A percentile compares a stretch with the other conserved stretches of the same genome.
Evolutionary conservation across 2,113 vertebrate species (phyloP).

Genomic region (Polypterus bichir): DNA sequence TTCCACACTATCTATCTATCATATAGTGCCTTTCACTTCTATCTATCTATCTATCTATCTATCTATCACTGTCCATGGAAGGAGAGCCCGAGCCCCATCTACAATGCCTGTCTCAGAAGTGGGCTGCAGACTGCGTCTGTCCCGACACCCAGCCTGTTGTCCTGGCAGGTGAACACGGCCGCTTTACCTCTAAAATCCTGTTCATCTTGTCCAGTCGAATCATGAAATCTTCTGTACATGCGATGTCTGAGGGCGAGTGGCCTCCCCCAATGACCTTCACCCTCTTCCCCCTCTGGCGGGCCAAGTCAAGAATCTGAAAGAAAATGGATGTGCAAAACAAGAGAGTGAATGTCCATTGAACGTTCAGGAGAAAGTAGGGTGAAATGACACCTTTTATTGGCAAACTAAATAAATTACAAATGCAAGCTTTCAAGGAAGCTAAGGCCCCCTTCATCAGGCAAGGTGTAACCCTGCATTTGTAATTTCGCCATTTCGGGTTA

Average conservation of each 20-base stretch:
- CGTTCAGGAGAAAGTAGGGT: too few species aligned
- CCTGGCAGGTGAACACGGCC: too few species aligned
- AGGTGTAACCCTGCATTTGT: too few species aligned
- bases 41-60: too few species aligned
- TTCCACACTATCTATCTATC: too few species aligned
- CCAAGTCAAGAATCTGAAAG: constrained; percentile 45
- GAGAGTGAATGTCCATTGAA: too few species aligned
- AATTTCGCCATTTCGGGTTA: too few species aligned
- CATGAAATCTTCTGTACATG: constrained; percentile 54
- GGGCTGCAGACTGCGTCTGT: background rate
- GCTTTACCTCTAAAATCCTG: constrained; percentile 41
- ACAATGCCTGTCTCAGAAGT: background rate
- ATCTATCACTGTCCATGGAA: background rate
- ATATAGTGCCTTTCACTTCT: too few species aligned
- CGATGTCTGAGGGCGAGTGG: constrained; percentile 52
- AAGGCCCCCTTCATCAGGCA: too few species aligned
- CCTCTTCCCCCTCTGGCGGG: constrained; percentile 37
- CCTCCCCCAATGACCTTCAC: constrained; percentile 52
- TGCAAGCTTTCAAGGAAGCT: too few species aligned
- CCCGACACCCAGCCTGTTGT: background rate
- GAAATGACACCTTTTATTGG: too few species aligned
- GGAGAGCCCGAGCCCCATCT: background rate
- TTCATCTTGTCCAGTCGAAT: constrained; percentile 55
- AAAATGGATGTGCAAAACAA: background rate
- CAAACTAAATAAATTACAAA: too few species aligned